Evolutionary conservation across 2,888 invertebrate genomes (phyloP).

Genomic region (Xestia c-nigrum): DNA sequence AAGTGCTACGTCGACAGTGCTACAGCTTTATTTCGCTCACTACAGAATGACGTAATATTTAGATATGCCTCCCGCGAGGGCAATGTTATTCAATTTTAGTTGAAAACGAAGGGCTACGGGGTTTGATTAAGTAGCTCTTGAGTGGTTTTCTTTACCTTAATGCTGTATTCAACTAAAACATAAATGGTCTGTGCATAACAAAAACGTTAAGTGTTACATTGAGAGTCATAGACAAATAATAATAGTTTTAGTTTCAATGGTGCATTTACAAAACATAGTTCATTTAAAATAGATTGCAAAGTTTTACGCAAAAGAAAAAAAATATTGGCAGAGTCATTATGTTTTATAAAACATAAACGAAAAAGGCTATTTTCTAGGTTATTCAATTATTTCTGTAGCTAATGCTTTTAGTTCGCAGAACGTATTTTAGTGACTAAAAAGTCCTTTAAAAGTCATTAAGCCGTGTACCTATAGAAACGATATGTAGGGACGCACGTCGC

Average conservation of each 20-base stretch:
- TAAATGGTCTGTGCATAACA: constrained; percentile 1
- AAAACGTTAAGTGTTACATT: constrained; percentile 15
- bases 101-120: constrained; percentile 46
- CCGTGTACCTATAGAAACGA: constrained; percentile 7
- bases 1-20: constrained; percentile 70
- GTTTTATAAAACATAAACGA: constrained; percentile 26
- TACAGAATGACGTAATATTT: constrained; percentile 69
- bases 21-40: constrained; percentile 73
- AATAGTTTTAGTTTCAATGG: neutral
- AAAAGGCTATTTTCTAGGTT: constrained; percentile 37
- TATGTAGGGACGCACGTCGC: neutral
- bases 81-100: constrained; percentile 59
- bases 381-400: constrained; percentile 49
- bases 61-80: constrained; percentile 55
- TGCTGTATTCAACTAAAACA: constrained; percentile 23
- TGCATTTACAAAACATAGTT: constrained; percentile 18
- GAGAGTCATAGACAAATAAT: constrained; percentile 3
- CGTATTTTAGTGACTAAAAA: constrained; percentile 32
- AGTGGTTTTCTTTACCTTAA: constrained; percentile 47
- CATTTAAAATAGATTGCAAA: constrained; percentile 37
- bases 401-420: constrained; percentile 51
- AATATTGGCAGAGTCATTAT: constrained; percentile 45
- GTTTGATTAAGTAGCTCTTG: constrained; percentile 43
- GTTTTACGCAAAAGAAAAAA: constrained; percentile 19
- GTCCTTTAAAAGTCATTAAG: constrained; percentile 38